Base-by-base conservation (phyloP, 2,797 vertebrate species). In the Chiloscyllium punctatum region DNA sequence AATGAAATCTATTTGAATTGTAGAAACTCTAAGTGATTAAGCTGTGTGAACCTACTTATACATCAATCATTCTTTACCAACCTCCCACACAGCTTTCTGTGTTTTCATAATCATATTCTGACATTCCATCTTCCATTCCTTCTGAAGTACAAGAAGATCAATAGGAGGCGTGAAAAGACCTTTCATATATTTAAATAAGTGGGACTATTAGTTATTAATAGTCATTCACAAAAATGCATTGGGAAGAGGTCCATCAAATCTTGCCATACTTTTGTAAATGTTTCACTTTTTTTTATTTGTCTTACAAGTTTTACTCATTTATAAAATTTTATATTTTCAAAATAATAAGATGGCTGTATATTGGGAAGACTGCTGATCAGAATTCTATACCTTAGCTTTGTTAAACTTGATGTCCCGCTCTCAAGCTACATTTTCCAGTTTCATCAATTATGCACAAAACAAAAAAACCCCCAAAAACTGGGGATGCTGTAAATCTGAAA, bases 1-100 rank as follows among this genome's bases (percentile, higher is more conserved):
- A 90, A 62, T 62, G 87, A 62, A 90, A 62, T 90, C 87, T 92
- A 92, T 92, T 92, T 92, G 57, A n/a, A 92, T 92, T 66, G 62
- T 92, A 92, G 33, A 92, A 68, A 37, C 30, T 69, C n/a, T 92
- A n/a, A 94, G n/a, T 11, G 23, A 94, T 68, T 94, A 42, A 94
- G 66, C 91, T 42, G 0, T 71, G 91, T 37, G 66, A 94, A 94
- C 68, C 66, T 42, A 48, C 37, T 51, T 94, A 37, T 30, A 30
- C n/a, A 71, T 94, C 91, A 72, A 94, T 72, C 42, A 72, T 48
- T 69, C 37, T 42, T 71, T 71, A 94, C 68, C 37, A 51, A 48
- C 68, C 68, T 72, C 66, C 92, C 68, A 51, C 92, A 94, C 68
- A 71, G 51, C 92, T 71, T 72, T 94, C 68, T 94, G 62, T 94